Evolutionary conservation across 2,113 vertebrate species (phyloP), one percentile per base, ranked within the genome.

Genomic region (Malurus cyaneus): DNA sequence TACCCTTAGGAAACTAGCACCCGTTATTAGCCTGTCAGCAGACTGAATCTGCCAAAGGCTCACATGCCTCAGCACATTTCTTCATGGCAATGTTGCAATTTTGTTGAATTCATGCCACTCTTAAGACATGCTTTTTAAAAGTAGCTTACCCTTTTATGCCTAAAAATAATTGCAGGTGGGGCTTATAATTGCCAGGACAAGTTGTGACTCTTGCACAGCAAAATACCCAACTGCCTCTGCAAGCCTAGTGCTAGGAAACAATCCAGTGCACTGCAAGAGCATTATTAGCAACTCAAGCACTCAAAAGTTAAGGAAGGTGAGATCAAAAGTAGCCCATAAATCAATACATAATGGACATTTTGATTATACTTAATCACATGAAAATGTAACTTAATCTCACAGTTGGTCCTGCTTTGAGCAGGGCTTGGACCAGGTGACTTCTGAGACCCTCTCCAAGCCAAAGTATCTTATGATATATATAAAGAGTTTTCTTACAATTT

Each of bases 111-210:
- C 49, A 74, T 86, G 57, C 28, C 76, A 56, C 74, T 89, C 81
- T 82, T 88, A 86, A 87, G 62, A 93, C 62, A 76, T n/a, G 28
- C 25, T 86, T 91, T 95, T 95, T 86, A 85, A 93, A 93, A 18
- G 32, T 74, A 83, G 76, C 65, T 87, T 94, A 80, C 72, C 41
- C 62, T 91, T 84, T 96, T 93, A 87, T 90, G 88, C 86, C 80
- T 91, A 91, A 94, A 96, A 94, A 92, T 94, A 97, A 96, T 95
- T 96, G 52, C 89, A 95, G 95, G 91, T 91, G 94, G 81, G 72
- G 91, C 91, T 91, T 93, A 57, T 93, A 89, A 94, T 96, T 97
- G 50, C 79, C 64, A 49, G 41, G 60, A 74, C 89, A 96, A 93
- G 94, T 92, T 84, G 46, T 26, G 93, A 92, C 95, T 86, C 52